Evolutionary conservation across 2,113 vertebrate genomes (phyloP), one percentile per base, ranked within the genome.

Genomic region (Dascyllus trimaculatus): DNA sequence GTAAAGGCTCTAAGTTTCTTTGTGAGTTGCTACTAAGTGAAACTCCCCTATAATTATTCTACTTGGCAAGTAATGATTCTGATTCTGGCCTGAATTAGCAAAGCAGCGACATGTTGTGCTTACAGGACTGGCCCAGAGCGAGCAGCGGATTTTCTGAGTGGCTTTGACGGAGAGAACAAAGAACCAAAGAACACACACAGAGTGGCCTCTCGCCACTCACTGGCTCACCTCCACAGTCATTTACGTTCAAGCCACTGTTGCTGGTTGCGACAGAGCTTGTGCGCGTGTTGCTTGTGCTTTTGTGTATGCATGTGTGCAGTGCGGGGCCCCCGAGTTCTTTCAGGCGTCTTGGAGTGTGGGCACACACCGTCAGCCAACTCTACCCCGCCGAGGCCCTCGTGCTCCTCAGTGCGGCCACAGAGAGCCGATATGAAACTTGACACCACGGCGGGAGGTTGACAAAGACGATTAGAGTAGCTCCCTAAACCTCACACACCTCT

Each of bases 371-470:
- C 57, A 67, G 81, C 73, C 63, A 75, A 68, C 84, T 82, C 83
- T 86, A 72, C 80, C 85, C 89, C 66, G 26, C 60, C 17, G 84
- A 71, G 86, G 65, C 59, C 85, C 57, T 84, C 57, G 81, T 80
- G 86, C 81, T 89, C 78, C 87, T 82, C 49, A 48, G 67, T 81
- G 85, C 57, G 65, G 87, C 84, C 84, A 22, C 78, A 1, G 78
- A 82, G 83, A 90, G 80, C 61, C 75, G 66, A 90, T 91, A 95
- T 92, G 89, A 93, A 89, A 91, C 80, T 85, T 93, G 93, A 95
- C 94, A 95, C 81, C 80, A 19, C 86, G 40, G 85, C 80, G 49
- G 94, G 94, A 94, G 91, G 92, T 88, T 93, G 94, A 94, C 95
- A 95, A 90, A 94, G 92, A 87, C 69, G 32, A 95, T 95, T 93